Evolutionary conservation across 1,140 invertebrate genomes (phyloP), one percentile per base, ranked within the genome.

Genomic region (Bactericera cockerelli): DNA sequence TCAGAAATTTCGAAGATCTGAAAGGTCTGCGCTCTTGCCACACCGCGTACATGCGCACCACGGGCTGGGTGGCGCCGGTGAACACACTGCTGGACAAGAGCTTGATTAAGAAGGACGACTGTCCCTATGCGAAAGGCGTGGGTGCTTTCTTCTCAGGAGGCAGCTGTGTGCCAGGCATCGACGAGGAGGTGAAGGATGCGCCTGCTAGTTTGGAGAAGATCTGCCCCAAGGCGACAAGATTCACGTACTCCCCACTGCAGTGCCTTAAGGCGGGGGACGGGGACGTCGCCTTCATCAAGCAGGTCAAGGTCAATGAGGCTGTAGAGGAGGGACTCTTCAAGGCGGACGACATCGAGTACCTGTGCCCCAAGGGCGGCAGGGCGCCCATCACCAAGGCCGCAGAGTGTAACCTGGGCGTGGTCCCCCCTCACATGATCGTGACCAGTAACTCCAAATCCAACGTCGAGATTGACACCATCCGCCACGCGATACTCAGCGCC

Each of bases 261-360:
- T 87, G 82, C 69, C 68, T 84, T 26, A 75, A 77, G 8, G 75
- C 81, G 70, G 76, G 75, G 26, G 71, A 72, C 33, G 81, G 78
- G 22, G 77, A 83, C 67, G 76, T 84, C 8, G 81, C 81, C 13
- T 82, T 83, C 70, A 74, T 80, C 0, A 76, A 77, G 57, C 72
- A 73, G 59, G 74, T 76, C 13, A 79, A 80, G 3, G 75, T 80
- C 6, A 66, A 73, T 16, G 76, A 78, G 67, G 82, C 81, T 67
- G 67, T 69, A 55, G 69, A 69, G 69, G 63, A 64, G 16, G 38
- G 26, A 16, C 4, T 49, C 3, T 49, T 79, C 42, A 70, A 77
- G 38, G 68, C 72, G 3, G 72, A 75, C 60, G 79, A 81, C 65
- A 81, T 78, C 66, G 76, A 81, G 62, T 68, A 81, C 22, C 66